Percentiles rank a stretch among this genome's conserved stretches.
Evolutionary conservation across 2,797 vertebrate genomes (phyloP).

Genomic region (Triplophysa yarkandensis): DNA sequence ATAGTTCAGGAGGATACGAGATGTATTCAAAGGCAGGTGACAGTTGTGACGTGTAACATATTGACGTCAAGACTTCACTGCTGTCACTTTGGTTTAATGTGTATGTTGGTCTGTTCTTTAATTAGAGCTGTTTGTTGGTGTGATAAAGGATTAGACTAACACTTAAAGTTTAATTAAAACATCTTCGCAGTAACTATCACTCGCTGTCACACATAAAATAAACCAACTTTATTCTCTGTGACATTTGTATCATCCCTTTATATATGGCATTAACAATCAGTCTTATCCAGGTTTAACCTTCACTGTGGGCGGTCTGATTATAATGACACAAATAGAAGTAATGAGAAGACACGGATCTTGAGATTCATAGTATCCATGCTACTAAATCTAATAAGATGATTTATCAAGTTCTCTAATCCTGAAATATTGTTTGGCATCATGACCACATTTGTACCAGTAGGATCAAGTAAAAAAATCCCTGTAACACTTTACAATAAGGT

Average conservation of each 20-base stretch:
- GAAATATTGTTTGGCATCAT: too few species aligned
- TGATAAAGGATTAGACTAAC: slow-evolving; percentile 55
- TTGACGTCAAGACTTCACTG: not conserved
- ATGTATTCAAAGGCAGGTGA: not conserved
- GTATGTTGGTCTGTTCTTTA: not conserved
- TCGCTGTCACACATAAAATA: not conserved
- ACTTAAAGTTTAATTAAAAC: slow-evolving; percentile 46
- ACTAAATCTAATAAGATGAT: too few species aligned
- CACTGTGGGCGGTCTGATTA: slow-evolving; percentile 20
- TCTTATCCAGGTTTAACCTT: slow-evolving; percentile 12
- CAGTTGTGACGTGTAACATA: not conserved
- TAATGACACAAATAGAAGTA: slow-evolving; percentile 33
- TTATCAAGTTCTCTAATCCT: too few species aligned
- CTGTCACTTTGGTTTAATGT: not conserved
- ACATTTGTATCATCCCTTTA: slow-evolving; percentile 27
- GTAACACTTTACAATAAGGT: too few species aligned
- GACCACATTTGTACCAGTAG: too few species aligned
- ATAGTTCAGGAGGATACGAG: not conserved
- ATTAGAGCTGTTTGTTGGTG: slow-evolving; percentile 24
- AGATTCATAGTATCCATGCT: not conserved
- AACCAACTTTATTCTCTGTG: not conserved
- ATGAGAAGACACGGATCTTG: slow-evolving; percentile 2
- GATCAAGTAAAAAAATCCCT: too few species aligned
- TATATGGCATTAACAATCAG: not conserved
- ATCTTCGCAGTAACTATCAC: slow-evolving; percentile 10